Base-by-base conservation (phyloP, 2,888 invertebrate genomes). In the Euzetes globulus region DNA sequence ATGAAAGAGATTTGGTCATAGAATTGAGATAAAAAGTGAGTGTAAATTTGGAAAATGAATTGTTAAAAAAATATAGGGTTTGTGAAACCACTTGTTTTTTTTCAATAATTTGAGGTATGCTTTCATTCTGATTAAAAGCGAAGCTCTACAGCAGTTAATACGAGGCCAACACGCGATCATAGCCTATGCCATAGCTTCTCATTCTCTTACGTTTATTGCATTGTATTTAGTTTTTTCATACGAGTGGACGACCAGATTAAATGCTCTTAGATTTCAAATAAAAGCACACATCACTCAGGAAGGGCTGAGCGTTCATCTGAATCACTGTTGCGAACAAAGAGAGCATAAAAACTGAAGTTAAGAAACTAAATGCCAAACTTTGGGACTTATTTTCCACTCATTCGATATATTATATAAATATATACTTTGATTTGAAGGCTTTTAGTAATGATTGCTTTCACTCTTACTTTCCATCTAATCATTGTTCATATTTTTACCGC, bases 201-300 rank as follows among this genome's bases (percentile, higher is more conserved):
- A 13, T 4, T 60, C 15, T 27, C 27, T 60, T 25, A 22, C 19
- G 22, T 55, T n/a, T 55, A 19, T 55, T 25, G 9, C 60, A 22
- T 29, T 33, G 27, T 60, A 25, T 60, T 6, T 33, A 9, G 13
- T 60, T 29, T 60, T 60, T 60, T 29, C 25, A 60, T 27, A 29
- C 7, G 27, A 60, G 17, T 60, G 29, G 29, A 60, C 27, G 60
- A 63, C 33, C 1, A 27, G 33, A 63, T 63, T 63, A 63, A 63
- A 63, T 63, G 63, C 63, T 63, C 63, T 63, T 63, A 63, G 63
- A 63, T 63, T 63, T 63, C 29, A 63, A 63, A 63, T 63, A 63
- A 63, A 29, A 63, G 63, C 63, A 63, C 19, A 29, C 63, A 63
- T 58, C 58, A 22, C 5, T 33, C 33, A 33, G 4, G 33, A 33